Evolutionary conservation across 2,888 invertebrate species (phyloP), one percentile per base, ranked within the genome.

Genomic region (Alviniconcha strummeri): DNA sequence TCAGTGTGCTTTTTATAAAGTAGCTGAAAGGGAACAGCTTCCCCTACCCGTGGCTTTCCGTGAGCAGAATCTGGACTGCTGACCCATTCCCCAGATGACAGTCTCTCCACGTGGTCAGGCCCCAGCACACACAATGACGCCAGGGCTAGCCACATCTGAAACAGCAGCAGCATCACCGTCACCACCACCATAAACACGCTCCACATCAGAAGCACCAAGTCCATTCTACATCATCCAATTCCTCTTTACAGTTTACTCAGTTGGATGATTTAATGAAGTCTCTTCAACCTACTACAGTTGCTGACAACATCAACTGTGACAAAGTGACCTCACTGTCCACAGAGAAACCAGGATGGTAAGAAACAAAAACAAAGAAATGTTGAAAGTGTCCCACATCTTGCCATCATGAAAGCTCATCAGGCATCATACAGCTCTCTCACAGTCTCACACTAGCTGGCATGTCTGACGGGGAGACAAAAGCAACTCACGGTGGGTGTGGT

Each of bases 91-190:
- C 96, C 96, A 56, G 96, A 96, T 0, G 96, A 96, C 83, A 96
- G 93, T 85, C 96, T 94, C 89, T 98, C 98, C 0, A 98, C 97
- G 92, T 98, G 98, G 86, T 98, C 97, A 83, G 97, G 96, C 84
- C 98, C 97, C 87, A 99, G 95, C 5, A 98, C 97, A 93, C 98
- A 98, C 17, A 99, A 95, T 0, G 99, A 97, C 0, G 98, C 97
- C 81, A 99, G 94, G 0, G 98, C 97, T 89, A 98, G 94, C 99
- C 99, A 99, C 82, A 95, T 88, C 92, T 93, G 85, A 4, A 87
- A 71, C 71, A 71, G 8, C 71, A 71, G 7, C 71, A 36, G 36
- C 11, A 64, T 64, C 13, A 64, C 64, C 64, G 17, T 64, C 64
- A 11, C 13, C 64, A 64, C 36, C 36, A 36, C 36, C 36, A 36